phyloP scores from a whole-genome alignment of 2,888 invertebrate genomes.

The Sarcophaga carnaria region DNA sequence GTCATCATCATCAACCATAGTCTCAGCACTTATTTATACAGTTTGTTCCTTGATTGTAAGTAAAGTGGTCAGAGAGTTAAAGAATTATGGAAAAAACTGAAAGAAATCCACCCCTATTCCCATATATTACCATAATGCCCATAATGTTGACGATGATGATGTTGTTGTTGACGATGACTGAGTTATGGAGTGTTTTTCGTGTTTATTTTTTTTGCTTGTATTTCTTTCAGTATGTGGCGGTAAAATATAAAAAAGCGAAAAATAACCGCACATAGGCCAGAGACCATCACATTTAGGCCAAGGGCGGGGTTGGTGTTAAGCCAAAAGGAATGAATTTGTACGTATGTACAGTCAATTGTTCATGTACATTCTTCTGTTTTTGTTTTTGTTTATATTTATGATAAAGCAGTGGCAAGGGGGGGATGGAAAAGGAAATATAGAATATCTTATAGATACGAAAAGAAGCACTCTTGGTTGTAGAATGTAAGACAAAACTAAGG shows the following conservation, averaged over 20 bases:
- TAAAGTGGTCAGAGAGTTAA: constrained; percentile 68
- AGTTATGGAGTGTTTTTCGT: constrained; percentile 47
- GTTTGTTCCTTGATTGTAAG: constrained; percentile 30
- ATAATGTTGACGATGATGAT: constrained; percentile 27
- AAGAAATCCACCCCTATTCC: constrained; percentile 62
- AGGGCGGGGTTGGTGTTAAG: constrained; percentile 60
- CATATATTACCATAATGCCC: constrained; percentile 46
- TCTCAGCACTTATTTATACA: constrained; percentile 62
- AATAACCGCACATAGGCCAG: constrained; percentile 69
- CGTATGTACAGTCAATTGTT: constrained; percentile 67
- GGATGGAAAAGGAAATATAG: constrained; percentile 22
- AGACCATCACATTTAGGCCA: constrained; percentile 58
- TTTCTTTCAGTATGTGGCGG: constrained; percentile 25
- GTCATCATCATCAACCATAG: not conserved
- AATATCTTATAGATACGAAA: constrained; percentile 46
- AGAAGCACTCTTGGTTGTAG: not conserved
- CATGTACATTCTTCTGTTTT: constrained; percentile 43
- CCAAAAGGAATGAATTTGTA: constrained; percentile 57
- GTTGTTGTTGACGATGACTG: constrained; percentile 37
- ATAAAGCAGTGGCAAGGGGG: constrained; percentile 11
- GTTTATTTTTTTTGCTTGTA: too few species aligned
- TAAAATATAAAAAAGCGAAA: constrained; percentile 59
- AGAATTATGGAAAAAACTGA: constrained; percentile 50
- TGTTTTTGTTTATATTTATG: constrained; percentile 6
- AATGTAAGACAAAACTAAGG: not conserved